Evolutionary conservation across 2,113 vertebrate species (phyloP).

Genomic region (Rhegmatorhina hoffmannsi): DNA sequence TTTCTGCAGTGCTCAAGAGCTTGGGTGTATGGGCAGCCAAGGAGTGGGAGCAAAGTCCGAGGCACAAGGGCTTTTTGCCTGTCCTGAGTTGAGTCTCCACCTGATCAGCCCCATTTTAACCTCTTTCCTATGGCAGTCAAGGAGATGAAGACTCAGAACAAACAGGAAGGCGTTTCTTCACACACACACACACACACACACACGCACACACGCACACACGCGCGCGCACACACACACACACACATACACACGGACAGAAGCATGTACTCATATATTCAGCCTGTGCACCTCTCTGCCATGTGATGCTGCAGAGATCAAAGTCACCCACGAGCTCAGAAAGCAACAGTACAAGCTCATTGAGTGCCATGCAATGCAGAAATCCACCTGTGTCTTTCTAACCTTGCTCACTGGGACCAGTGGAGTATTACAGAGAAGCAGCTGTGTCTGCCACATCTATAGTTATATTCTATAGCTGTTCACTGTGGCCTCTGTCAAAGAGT

Average conservation of each 20-base stretch:
- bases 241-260: neutral
- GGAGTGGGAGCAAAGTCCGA: neutral
- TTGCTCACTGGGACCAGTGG: neutral
- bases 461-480: neutral
- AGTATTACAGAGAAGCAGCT: neutral
- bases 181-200: neutral
- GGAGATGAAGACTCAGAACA: neutral
- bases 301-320: neutral
- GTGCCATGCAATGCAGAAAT: rapidly evolving
- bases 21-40: rapidly evolving
- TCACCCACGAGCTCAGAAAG: neutral
- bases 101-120: neutral
- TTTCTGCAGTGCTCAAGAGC: neutral
- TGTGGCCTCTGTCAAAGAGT: neutral
- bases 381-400: neutral
- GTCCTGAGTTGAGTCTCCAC: neutral
- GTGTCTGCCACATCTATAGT: neutral
- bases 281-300: neutral
- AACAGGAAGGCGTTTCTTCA: neutral
- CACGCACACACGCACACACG: neutral
- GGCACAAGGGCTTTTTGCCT: neutral
- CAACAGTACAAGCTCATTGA: neutral
- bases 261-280: neutral
- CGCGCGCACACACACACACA: neutral
- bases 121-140: neutral